Base-by-base conservation (phyloP, 2,797 vertebrate genomes). In the Pipistrellus pygmaeus region DNA sequence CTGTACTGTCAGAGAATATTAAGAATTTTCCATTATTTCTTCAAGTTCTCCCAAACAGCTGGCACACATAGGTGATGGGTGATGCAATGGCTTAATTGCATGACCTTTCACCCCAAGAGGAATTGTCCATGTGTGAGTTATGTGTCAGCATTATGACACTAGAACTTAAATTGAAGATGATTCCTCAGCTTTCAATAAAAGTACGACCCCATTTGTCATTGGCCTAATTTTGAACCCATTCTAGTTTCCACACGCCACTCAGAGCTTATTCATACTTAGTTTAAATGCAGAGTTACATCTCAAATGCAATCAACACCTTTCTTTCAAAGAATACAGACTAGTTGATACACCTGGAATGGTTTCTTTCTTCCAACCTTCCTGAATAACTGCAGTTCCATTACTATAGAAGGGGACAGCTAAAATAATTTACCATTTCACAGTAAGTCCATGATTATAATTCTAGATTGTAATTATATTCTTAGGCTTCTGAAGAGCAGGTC, bases 1-100 rank as follows among this genome's bases (percentile, higher is more conserved):
- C 82, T 96, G 92, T 93, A 95, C 96, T 98, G 98, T 98, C 98
- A 98, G 97, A 96, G 94, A 97, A 97, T 96, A 98, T 98, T 98
- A 98, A 97, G 97, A 93, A 95, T 96, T 96, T 90, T 82, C 94
- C 97, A 96, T 97, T 96, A 95, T 95, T 83, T 97, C 93, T 93
- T 71, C 72, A 88, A 94, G 95, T 96, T 97, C 92, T 88, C 85
- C 88, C 96, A 97, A 96, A 53, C 96, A 98, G 93, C 91, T 97
- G 97, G 97, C 96, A 98, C n/a, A 35, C 38, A 71, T 82, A 98
- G 94, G 91, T 96, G 96, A 84, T 17, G 94, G 85, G 46, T 88
- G 95, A 96, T 78, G 53, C 0, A 96, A 91, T 80, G 55, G 83
- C 88, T 75, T 96, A 93, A 97, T 90, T 91, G 30, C 2, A 64